These are phyloP conservation scores for Okamejei kenojei DNA, from an alignment of 2,797 vertebrate genomes.

Conservation along the genomic window DNA sequence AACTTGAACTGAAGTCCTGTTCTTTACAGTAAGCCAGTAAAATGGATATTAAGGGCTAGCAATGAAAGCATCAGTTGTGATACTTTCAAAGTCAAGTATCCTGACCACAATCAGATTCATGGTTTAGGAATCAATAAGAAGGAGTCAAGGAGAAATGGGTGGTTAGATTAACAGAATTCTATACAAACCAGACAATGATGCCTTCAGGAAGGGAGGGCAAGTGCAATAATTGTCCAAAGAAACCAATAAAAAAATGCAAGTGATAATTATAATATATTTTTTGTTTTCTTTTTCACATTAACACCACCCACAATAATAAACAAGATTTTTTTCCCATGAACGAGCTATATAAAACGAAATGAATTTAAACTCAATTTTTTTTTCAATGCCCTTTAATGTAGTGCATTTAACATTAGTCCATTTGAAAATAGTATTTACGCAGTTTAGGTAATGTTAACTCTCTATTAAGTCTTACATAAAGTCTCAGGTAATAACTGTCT, in stretches of 20 bases:
- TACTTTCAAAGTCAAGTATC: neutral
- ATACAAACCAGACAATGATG: neutral
- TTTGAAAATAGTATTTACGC: neutral
- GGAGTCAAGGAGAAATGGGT: no score
- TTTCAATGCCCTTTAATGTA: neutral
- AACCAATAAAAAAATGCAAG: neutral
- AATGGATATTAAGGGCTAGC: neutral
- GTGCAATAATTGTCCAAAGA: neutral
- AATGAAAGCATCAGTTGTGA: neutral
- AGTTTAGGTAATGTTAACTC: neutral
- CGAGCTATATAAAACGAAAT: neutral
- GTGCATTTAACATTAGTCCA: neutral
- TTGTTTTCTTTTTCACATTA: neutral
- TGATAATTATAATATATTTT: neutral
- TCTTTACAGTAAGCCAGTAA: neutral
- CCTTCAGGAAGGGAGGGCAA: neutral
- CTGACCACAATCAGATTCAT: neutral
- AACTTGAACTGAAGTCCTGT: neutral
- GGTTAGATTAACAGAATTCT: neutral
- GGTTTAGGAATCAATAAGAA: neutral
- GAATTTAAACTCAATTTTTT: neutral
- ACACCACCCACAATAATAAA: neutral
- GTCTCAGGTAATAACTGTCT: neutral
- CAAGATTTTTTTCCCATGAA: neutral
- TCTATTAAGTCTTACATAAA: neutral